A percentile compares a stretch with the other conserved stretches of the same genome.
phyloP scores from a whole-genome alignment of 35 echinoderm and acorn worm species.

The Lytechinus variegatus region DNA sequence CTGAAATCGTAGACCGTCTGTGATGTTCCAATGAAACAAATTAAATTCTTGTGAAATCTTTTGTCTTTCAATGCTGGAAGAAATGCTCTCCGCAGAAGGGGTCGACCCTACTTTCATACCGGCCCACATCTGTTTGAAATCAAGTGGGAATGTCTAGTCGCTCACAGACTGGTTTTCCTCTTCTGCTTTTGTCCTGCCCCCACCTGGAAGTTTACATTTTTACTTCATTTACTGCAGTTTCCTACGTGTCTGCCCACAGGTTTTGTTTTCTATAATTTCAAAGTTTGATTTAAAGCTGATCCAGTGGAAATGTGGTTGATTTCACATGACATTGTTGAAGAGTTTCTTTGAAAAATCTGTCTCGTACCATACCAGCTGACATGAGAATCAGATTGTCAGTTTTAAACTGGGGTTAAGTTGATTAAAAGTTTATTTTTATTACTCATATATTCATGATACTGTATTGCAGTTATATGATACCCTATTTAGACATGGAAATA shows the following conservation, averaged over 20 bases:
- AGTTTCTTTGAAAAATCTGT: background rate
- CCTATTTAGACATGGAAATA: too few species aligned
- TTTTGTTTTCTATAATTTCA: background rate
- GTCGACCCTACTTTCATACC: background rate
- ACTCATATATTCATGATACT: background rate
- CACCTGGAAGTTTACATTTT: conserved; percentile 11
- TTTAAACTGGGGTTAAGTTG: too few species aligned
- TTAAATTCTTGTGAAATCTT: background rate
- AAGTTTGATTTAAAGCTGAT: background rate
- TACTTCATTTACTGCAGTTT: background rate
- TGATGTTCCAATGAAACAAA: background rate
- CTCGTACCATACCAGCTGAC: background rate
- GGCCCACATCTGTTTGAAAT: conserved; percentile 2
- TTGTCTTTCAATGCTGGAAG: background rate
- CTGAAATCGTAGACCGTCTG: background rate
- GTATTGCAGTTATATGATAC: too few species aligned
- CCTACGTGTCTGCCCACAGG: background rate
- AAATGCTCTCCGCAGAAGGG: background rate
- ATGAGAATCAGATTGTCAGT: too few species aligned
- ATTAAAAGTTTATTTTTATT: background rate
- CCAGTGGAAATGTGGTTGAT: conserved; percentile 1
- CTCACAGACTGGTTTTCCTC: background rate
- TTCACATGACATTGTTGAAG: background rate
- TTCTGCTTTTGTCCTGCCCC: background rate
- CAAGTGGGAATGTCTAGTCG: background rate